Evolutionary conservation across 1,140 invertebrate species (phyloP).

Genomic region (Pseudomyrmex pallidus): DNA sequence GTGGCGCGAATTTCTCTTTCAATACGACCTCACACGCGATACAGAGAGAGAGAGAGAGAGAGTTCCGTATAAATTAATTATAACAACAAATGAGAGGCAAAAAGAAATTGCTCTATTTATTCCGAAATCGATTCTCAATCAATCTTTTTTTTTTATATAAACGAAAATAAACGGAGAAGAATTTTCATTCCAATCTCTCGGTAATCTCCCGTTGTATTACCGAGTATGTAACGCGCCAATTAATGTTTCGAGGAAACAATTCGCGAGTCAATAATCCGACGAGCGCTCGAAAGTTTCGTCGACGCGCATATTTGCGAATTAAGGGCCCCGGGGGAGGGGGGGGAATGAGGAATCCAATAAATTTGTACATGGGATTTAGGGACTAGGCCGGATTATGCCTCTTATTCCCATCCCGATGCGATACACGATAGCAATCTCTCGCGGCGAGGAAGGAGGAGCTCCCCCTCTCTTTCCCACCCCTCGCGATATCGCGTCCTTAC

Average conservation of each 20-base stretch:
- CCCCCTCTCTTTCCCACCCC: background rate
- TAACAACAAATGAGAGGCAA: background rate
- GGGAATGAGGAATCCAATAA: constrained; percentile 62
- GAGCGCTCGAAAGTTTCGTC: constrained; percentile 59
- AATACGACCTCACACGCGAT: constrained; percentile 24
- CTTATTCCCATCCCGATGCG: constrained; percentile 55
- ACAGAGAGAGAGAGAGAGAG: background rate
- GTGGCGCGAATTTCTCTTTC: constrained; percentile 26
- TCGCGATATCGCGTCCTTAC: background rate
- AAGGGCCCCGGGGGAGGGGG: constrained; percentile 30
- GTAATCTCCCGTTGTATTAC: background rate
- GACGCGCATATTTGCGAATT: constrained; percentile 61
- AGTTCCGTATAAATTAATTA: constrained; percentile 22
- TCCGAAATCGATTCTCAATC: constrained; percentile 14
- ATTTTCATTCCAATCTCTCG: background rate
- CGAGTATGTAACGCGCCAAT: constrained; percentile 6
- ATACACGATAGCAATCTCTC: constrained; percentile 66
- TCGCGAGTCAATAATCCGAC: constrained; percentile 37
- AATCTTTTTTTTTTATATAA: too few relatives aligned
- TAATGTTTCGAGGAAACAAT: background rate
- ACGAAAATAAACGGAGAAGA: too few relatives aligned
- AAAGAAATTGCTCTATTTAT: constrained; percentile 12
- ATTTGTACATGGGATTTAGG: constrained; percentile 71
- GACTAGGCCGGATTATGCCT: constrained; percentile 68
- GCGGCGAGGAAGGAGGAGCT: background rate